These are phyloP conservation scores for Cryptoprocta ferox DNA, from an alignment of 2,797 vertebrate species.

Conservation along the genomic window DNA sequence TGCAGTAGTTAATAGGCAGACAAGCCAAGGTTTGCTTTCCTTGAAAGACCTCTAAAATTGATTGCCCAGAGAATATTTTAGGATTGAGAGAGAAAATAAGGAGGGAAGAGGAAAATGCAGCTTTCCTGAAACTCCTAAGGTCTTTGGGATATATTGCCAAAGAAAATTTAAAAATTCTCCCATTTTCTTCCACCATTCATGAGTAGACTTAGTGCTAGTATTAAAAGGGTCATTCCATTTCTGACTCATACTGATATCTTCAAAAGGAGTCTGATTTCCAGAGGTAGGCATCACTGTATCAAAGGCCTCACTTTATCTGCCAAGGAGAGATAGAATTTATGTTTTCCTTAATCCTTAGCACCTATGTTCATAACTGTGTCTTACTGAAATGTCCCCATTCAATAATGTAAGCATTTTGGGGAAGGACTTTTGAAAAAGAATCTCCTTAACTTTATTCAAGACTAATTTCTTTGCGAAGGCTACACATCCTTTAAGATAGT, in stretches of 20 bases:
- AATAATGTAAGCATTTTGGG: neutral
- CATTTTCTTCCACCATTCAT: neutral
- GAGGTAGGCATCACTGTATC: neutral
- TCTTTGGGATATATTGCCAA: neutral
- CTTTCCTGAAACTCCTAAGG: neutral
- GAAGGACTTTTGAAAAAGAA: neutral
- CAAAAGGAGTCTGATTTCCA: slow-evolving; percentile 14
- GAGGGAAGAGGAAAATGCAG: neutral
- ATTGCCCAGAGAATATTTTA: slow-evolving; percentile 16
- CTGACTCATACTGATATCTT: neutral
- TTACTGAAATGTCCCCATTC: neutral
- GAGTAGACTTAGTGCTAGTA: neutral
- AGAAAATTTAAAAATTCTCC: slow-evolving; percentile 9
- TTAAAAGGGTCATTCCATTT: neutral
- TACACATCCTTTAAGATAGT: neutral
- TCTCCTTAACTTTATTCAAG: neutral
- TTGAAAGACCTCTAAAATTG: slow-evolving; percentile 52
- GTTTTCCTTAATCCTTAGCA: slow-evolving; percentile 26
- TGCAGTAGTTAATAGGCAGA: slow-evolving; percentile 8
- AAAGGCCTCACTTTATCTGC: neutral
- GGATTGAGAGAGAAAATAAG: neutral
- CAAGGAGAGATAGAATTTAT: neutral
- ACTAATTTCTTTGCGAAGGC: slow-evolving; percentile 25
- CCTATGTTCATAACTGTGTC: neutral
- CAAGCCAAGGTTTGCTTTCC: neutral